phyloP scores from a whole-genome alignment of 2,888 invertebrate genomes.

The Torymus auratus region DNA sequence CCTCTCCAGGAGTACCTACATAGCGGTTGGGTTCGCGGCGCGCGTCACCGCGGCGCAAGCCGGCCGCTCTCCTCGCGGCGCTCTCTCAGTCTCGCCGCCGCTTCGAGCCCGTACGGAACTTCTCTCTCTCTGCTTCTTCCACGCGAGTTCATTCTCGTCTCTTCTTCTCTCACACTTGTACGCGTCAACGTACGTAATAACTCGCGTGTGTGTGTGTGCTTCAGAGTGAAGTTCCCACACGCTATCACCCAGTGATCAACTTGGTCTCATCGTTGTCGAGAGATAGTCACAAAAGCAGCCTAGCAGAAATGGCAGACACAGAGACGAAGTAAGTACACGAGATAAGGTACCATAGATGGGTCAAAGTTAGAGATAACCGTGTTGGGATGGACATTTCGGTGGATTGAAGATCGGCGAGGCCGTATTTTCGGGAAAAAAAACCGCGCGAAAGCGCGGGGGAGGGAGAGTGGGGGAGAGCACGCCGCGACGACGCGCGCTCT shows the following conservation, averaged over 20 bases:
- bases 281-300: neutral
- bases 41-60: slow-evolving; percentile 59
- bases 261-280: too few relatives aligned
- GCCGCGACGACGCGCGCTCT: slow-evolving; percentile 21
- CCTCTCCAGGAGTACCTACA: too few relatives aligned
- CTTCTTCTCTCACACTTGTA: too few relatives aligned
- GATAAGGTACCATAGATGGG: too few relatives aligned
- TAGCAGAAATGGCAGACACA: slow-evolving; percentile 66
- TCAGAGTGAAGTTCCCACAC: too few relatives aligned
- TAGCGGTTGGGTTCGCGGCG: neutral
- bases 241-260: too few relatives aligned
- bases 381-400: too few relatives aligned
- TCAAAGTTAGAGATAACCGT: too few relatives aligned
- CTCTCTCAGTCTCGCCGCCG: slow-evolving; percentile 67
- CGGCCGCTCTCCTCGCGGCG: slow-evolving; percentile 61
- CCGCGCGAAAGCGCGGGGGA: slow-evolving; percentile 40
- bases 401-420: too few relatives aligned
- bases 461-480: slow-evolving; percentile 37
- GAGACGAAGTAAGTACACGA: slow-evolving; percentile 64
- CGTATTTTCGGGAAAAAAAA: slow-evolving; percentile 55
- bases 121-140: slow-evolving; percentile 37
- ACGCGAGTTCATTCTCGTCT: too few relatives aligned
- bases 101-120: slow-evolving; percentile 61
- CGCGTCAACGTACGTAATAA: too few relatives aligned
- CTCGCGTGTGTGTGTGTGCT: too few relatives aligned